Evolutionary conservation across 2,888 invertebrate species (phyloP).

Genomic region (Aphodius granarius): DNA sequence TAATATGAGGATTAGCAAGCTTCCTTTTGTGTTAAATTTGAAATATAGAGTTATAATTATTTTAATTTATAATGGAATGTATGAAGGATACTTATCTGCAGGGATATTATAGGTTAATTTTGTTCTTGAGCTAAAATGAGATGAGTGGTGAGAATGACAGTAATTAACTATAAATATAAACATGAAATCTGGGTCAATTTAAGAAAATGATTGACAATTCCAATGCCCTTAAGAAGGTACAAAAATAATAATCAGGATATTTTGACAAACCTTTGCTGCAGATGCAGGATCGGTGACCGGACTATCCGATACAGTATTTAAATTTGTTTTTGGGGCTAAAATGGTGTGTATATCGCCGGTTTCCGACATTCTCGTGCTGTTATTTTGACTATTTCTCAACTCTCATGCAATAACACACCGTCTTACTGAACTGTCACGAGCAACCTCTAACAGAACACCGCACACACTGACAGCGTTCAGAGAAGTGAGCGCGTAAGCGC

Average conservation of each 20-base stretch:
- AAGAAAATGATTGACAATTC: neutral
- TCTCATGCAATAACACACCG: conserved; percentile 2
- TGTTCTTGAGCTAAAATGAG: neutral
- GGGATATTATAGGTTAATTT: neutral
- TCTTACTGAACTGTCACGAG: neutral
- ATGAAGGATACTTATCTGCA: neutral
- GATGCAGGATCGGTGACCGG: conserved; percentile 79
- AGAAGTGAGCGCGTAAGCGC: too few relatives aligned
- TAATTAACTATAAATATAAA: neutral
- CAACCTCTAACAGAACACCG: neutral
- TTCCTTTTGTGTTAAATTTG: neutral
- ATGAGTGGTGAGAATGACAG: neutral
- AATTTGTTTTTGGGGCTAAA: conserved; percentile 51
- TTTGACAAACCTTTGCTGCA: conserved; percentile 56
- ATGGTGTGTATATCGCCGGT: conserved; percentile 51
- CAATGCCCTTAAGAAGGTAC: neutral
- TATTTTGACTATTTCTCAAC: conserved; percentile 19
- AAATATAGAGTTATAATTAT: neutral
- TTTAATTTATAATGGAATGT: neutral
- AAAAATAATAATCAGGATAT: neutral
- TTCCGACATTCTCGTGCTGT: conserved; percentile 45
- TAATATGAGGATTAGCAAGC: neutral
- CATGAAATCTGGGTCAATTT: conserved; percentile 18
- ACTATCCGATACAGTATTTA: conserved; percentile 67
- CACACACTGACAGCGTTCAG: too few relatives aligned